Evolutionary conservation across 2,888 invertebrate species (phyloP).

Genomic region (Coelopa pilipes): DNA sequence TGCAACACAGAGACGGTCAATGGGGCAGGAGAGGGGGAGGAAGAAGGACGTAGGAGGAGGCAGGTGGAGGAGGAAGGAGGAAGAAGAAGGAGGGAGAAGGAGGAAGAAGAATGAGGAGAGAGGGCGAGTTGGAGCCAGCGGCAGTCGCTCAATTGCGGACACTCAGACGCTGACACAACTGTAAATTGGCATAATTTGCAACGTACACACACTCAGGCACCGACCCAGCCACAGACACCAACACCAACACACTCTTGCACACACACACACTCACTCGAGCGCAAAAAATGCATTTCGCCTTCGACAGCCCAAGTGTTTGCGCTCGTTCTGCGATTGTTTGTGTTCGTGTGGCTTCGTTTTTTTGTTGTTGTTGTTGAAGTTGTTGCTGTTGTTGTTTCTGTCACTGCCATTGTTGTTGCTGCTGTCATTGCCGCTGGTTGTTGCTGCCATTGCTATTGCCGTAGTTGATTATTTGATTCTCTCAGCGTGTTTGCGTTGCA

Average conservation of each 20-base stretch:
- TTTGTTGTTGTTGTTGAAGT: neutral
- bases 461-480: no score
- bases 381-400: no score
- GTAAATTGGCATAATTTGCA: conserved; percentile 27
- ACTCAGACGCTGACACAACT: neutral
- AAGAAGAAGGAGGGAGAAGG: no score
- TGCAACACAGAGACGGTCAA: conserved; percentile 2
- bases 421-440: no score
- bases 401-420: no score
- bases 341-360: neutral
- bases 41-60: no score
- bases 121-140: no score
- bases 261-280: neutral
- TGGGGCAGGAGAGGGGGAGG: no score
- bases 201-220: conserved; percentile 22
- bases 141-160: no score
- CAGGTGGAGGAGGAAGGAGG: no score
- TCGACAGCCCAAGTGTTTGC: neutral
- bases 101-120: neutral
- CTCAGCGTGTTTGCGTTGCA: no score
- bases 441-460: no score
- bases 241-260: neutral
- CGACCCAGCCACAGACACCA: neutral
- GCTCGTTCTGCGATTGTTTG: neutral
- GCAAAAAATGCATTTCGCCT: conserved; percentile 1